Evolutionary conservation across 2,113 vertebrate genomes (phyloP), one percentile per base, ranked within the genome.

Genomic region (Catharus bicknelli): DNA sequence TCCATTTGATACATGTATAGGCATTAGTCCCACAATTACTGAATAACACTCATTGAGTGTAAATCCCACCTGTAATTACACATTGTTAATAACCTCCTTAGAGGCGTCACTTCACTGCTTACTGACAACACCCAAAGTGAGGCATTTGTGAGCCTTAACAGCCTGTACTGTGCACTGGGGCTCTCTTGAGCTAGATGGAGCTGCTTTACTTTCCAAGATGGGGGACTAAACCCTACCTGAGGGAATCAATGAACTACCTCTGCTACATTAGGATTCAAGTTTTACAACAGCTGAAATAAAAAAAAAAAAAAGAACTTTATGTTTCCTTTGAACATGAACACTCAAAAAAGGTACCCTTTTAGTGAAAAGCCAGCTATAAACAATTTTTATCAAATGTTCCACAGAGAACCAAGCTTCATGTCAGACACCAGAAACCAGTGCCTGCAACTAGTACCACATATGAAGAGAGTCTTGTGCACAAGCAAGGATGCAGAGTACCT

Each of bases 21-120:
- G 53, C 32, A 78, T 72, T 0, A 72, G 61, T n/a, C 27, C 29
- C 50, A 87, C 53, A 75, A 64, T 58, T 90, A 75, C 43, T n/a
- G 64, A n/a, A 3, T 40, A 67, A 84, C n/a, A 61, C 19, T 69
- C 67, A 48, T 13, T 47, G 55, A 54, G 51, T 63, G 57, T 53
- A 86, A 93, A 90, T 36, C 43, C 57, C 21, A 55, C 19, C 61
- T 77, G 40, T 78, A 95, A 92, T 86, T 82, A 89, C 61, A 59
- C 66, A 30, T 19, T 40, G 25, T 26, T 83, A 93, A 73, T 92
- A 68, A 92, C 16, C 30, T 59, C 69, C 48, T 92, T 18, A 53
- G 36, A 84, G 55, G 45, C 7, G 1, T 54, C 74, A 59, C 73
- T 78, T 84, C 66, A 75, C 64, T 20, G 92, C 64, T 48, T 54